phyloP scores from a whole-genome alignment of 2,888 invertebrate genomes.

The Drosophila colorata region DNA sequence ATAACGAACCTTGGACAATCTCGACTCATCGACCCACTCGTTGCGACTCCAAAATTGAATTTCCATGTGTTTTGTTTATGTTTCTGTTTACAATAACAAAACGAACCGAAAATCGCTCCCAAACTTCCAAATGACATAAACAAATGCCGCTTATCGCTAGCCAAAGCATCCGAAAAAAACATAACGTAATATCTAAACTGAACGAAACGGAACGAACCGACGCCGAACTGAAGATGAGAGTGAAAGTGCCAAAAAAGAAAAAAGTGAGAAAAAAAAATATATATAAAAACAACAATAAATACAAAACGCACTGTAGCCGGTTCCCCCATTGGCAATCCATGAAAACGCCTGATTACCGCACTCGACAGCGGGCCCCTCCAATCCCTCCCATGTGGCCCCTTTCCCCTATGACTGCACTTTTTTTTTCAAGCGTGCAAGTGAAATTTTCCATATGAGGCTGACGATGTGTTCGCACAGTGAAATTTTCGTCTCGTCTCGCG shows the following conservation, averaged over 20 bases:
- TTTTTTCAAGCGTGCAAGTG: slow-evolving; percentile 79
- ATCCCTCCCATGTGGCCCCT: neutral
- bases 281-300: slow-evolving; percentile 58
- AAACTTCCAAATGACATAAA: slow-evolving; percentile 52
- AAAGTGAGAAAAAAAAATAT: slow-evolving; percentile 8
- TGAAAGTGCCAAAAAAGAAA: slow-evolving; percentile 72
- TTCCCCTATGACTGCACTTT: slow-evolving; percentile 59
- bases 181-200: slow-evolving; percentile 70
- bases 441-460: slow-evolving; percentile 77
- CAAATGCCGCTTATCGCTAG: slow-evolving; percentile 62
- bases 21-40: slow-evolving; percentile 25
- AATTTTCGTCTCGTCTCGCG: slow-evolving; percentile 63
- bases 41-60: slow-evolving; percentile 17
- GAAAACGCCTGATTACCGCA: slow-evolving; percentile 70
- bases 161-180: slow-evolving; percentile 35
- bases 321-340: slow-evolving; percentile 34
- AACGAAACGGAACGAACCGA: slow-evolving; percentile 45
- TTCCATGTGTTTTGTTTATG: slow-evolving; percentile 39
- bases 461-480: slow-evolving; percentile 55
- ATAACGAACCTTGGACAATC: slow-evolving; percentile 60
- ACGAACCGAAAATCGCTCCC: slow-evolving; percentile 34
- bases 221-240: slow-evolving; percentile 60
- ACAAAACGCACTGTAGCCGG: slow-evolving; percentile 69
- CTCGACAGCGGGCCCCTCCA: slow-evolving; percentile 45
- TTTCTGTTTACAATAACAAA: slow-evolving; percentile 63